Percentiles rank a stretch among this genome's conserved stretches.
phyloP scores from a whole-genome alignment of 2,113 vertebrate genomes.

The Cercopithecus mona region DNA sequence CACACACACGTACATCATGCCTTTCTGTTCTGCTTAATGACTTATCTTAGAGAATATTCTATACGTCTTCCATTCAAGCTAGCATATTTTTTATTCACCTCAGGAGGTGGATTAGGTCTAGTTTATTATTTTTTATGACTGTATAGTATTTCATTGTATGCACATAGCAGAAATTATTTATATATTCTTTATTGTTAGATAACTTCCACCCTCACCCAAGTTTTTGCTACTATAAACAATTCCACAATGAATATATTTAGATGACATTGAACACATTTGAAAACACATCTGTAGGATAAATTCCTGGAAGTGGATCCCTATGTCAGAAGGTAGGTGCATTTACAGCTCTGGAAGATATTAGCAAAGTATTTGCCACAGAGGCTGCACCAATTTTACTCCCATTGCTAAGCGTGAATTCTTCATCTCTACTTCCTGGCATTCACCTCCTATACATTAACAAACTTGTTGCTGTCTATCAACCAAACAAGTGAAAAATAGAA shows the following conservation, averaged over 20 bases:
- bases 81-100: neutral
- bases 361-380: neutral
- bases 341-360: neutral
- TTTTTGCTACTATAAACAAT: slow-evolving; percentile 1
- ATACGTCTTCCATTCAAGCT: neutral
- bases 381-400: neutral
- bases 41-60: neutral
- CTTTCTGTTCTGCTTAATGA: neutral
- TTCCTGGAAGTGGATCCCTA: neutral
- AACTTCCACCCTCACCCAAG: neutral
- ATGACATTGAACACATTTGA: neutral
- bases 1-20: neutral
- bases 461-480: neutral
- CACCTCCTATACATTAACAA: neutral
- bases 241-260: neutral
- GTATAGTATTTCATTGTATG: neutral
- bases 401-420: neutral
- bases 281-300: neutral
- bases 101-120: neutral
- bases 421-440: neutral
- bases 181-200: neutral
- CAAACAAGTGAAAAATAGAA: neutral
- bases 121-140: slow-evolving; percentile 7
- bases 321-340: no score
- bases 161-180: neutral